Evolutionary conservation across 2,888 invertebrate genomes (phyloP).

Genomic region (Aplocera efformata): DNA sequence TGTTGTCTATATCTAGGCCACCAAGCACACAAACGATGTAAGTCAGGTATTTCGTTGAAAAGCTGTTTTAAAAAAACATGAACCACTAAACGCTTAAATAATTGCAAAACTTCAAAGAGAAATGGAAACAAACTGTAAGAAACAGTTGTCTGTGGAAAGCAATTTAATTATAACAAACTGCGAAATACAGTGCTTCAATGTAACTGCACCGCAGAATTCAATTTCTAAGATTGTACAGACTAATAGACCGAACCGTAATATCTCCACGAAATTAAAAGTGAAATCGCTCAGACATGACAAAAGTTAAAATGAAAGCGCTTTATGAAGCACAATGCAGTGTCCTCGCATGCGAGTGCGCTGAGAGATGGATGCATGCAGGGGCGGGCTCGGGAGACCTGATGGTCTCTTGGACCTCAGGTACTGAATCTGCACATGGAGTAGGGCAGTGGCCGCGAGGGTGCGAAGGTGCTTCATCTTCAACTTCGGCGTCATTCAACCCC

Average conservation of each 20-base stretch:
- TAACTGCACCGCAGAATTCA: conserved; percentile 7
- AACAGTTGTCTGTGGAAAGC: conserved; percentile 9
- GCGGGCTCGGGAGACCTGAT: not conserved
- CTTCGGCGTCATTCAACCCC: too few species aligned
- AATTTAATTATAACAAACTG: conserved; percentile 13
- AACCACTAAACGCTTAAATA: too few species aligned
- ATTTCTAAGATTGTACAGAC: conserved; percentile 11
- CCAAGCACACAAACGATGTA: too few species aligned
- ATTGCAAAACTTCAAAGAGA: not conserved
- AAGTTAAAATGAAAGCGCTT: conserved; percentile 25
- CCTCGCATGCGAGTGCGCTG: conserved; percentile 14
- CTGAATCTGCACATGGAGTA: too few species aligned
- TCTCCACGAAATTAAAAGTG: conserved; percentile 18
- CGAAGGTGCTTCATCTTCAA: too few species aligned
- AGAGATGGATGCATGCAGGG: conserved; percentile 5
- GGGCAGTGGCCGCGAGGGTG: too few species aligned
- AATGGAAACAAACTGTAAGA: not conserved
- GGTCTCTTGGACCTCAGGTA: too few species aligned
- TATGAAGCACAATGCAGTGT: conserved; percentile 20
- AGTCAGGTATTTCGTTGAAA: too few species aligned
- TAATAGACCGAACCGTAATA: conserved; percentile 8
- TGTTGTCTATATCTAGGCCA: too few species aligned
- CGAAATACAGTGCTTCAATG: not conserved
- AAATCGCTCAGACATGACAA: conserved; percentile 19
- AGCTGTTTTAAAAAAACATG: too few species aligned